Percentiles rank a stretch among this genome's conserved stretches.
phyloP scores from a whole-genome alignment of 2,113 vertebrate species.

The Climacteris rufus region DNA sequence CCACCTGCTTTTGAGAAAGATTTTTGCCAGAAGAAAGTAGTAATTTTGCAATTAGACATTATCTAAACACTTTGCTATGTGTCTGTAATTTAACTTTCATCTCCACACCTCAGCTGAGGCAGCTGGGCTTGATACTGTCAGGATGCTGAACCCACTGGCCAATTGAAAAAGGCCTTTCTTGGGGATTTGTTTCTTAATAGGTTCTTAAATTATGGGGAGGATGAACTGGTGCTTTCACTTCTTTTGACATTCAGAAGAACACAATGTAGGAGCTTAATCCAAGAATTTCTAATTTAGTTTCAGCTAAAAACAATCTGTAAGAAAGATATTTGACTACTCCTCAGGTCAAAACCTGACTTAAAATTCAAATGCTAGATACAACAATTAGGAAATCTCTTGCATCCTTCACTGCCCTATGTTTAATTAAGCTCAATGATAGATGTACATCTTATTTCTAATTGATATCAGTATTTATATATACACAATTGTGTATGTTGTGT shows the following conservation, averaged over 20 bases:
- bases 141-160: neutral
- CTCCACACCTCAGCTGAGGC: neutral
- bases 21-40: neutral
- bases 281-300: neutral
- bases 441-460: neutral
- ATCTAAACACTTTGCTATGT: neutral
- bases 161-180: neutral
- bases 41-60: neutral
- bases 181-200: neutral
- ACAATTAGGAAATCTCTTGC: neutral
- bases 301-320: neutral
- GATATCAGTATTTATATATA: neutral
- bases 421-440: neutral
- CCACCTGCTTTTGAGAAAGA: neutral
- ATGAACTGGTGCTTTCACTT: neutral
- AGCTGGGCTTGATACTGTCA: neutral
- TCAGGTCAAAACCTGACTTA: neutral
- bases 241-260: neutral
- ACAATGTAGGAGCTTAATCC: neutral
- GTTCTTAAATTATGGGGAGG: neutral
- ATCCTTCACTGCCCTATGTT: neutral
- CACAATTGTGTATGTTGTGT: too few relatives aligned
- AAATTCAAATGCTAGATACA: neutral
- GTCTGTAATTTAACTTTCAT: neutral
- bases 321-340: neutral